Evolutionary conservation across 1,140 invertebrate species (phyloP).

Genomic region (Euura saliciscinereae): DNA sequence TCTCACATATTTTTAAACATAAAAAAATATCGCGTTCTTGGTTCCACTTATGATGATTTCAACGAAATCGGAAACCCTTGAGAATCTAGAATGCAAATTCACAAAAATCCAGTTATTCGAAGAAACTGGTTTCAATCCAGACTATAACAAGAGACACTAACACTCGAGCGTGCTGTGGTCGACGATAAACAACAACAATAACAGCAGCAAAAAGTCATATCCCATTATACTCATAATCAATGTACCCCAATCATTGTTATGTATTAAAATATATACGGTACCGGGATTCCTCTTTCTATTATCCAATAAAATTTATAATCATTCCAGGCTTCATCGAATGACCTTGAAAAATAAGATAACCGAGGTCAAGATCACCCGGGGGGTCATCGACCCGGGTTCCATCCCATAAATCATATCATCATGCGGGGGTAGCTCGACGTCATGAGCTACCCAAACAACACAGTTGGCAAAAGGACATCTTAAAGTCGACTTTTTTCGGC

Average conservation of each 20-base stretch:
- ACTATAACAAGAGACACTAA: constrained; percentile 1
- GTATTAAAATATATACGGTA: neutral
- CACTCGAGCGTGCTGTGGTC: constrained; percentile 16
- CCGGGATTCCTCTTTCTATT: neutral
- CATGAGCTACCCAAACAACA: no score
- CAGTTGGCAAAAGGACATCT: no score
- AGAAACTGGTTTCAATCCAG: neutral
- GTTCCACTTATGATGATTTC: constrained; percentile 12
- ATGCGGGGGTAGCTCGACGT: no score
- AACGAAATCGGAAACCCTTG: constrained; percentile 11
- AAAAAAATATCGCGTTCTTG: neutral
- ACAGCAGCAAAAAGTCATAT: neutral
- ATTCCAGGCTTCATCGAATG: no score
- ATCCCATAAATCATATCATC: neutral
- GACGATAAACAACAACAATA: constrained; percentile 19
- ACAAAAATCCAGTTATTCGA: neutral
- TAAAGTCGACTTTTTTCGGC: no score
- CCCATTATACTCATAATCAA: neutral
- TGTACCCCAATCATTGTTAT: neutral
- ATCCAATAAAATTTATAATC: no score
- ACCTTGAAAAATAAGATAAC: no score
- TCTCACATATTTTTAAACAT: neutral
- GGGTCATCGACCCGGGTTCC: no score
- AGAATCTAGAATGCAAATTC: constrained; percentile 10
- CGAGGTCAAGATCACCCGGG: no score